Base-by-base conservation (phyloP, 2,797 vertebrate genomes). In the Zenarchopterus dispar region DNA sequence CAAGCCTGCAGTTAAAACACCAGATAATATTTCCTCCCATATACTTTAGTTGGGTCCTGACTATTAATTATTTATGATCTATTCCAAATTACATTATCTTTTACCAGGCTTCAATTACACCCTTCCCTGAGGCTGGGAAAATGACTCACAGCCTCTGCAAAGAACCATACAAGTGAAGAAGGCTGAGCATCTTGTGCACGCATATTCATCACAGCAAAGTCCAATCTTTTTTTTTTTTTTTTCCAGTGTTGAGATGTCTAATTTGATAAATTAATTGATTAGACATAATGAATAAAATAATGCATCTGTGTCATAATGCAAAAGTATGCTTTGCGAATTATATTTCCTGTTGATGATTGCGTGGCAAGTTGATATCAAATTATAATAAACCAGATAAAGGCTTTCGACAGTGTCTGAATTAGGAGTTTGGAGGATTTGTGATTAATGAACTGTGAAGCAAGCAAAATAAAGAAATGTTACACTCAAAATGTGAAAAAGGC, bases 21-120 rank as follows among this genome's bases (percentile, higher is more conserved):
- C 82, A 84, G 88, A 90, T 89, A 89, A 91, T 90, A 90, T 91
- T 90, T 93, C 89, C 89, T 85, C 80, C 89, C 86, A 77, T 91
- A 85, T 87, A 91, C 83, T 91, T 87, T 84, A 86, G 83, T 72
- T 76, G 71, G 79, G 78, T 81, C 85, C 51, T 61, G 80, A 77
- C 80, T 82, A 90, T 93, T 91, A 88, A 93, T 93, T 92, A 91
- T 93, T 93, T 91, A 93, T 92, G 83, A 91, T 91, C 91, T 91
- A 81, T 88, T 92, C 86, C 84, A 91, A 89, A 91, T 91, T 88
- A 90, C 91, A 92, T 93, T 93, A 91, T 93, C 87, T 91, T 90
- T 89, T 87, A 86, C 82, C 84, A 73, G 79, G 78, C 87, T 86
- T 91, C 88, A 93, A 91, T 93, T 93, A 91, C 90, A 82, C 81